Evolutionary conservation across 37 sponge, comb jelly and placozoan species (phyloP).

Genomic region (Aphrocallistes beatrix): DNA sequence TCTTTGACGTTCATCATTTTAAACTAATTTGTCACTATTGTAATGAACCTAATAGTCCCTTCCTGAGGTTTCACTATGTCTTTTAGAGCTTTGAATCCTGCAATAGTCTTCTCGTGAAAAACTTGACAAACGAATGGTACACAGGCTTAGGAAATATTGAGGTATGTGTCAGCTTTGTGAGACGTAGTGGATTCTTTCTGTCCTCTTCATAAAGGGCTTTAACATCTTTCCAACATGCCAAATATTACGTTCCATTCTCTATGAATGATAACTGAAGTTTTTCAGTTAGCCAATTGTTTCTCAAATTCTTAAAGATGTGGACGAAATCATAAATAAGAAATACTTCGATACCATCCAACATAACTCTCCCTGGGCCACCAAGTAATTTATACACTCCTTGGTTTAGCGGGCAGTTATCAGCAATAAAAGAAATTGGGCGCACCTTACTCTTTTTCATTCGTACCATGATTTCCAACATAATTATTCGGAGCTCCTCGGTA

Average conservation of each 20-base stretch:
- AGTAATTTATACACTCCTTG: background rate
- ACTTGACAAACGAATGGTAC: background rate
- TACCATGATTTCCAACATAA: conserved; percentile 4
- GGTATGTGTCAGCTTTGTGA: conserved; percentile 7
- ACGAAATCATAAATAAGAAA: background rate
- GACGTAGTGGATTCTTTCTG: background rate
- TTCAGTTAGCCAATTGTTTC: background rate
- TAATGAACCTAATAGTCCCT: background rate
- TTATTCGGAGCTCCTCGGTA: background rate
- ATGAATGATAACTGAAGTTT: background rate
- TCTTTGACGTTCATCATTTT: conserved; percentile 6
- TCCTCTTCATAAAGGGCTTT: background rate
- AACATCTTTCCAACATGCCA: background rate
- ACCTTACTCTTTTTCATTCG: background rate
- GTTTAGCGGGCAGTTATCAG: background rate
- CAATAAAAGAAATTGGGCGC: background rate
- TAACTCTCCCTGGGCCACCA: background rate
- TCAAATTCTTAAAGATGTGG: background rate
- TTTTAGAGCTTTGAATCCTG: background rate
- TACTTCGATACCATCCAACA: background rate
- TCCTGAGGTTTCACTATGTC: background rate
- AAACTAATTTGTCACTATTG: background rate
- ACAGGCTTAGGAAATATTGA: conserved; percentile 6
- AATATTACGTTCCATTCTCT: background rate
- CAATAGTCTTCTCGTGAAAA: background rate